Base-by-base conservation (phyloP, 2,113 vertebrate species). In the Orthonyx spaldingii region DNA sequence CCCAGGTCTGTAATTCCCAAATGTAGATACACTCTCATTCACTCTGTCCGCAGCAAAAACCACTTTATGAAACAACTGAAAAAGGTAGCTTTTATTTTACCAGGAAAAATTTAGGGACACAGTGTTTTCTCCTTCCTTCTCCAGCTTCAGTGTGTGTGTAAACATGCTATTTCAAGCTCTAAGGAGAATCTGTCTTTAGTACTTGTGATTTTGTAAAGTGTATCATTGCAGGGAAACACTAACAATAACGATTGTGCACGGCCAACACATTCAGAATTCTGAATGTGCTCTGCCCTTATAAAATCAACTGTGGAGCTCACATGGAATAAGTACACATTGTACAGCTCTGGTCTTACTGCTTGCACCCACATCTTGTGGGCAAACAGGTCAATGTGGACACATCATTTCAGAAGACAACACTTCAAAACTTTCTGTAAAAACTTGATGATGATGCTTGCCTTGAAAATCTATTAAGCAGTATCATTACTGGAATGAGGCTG, bases 241-340 rank as follows among this genome's bases (percentile, higher is more conserved):
- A 52, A 26, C 13, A 72, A 42, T 35, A 24, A 63, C 46, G 32
- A 56, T 5, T 19, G 11, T 14, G 32, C n/a, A 23, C 14, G 30
- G 11, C 12, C 50, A 75, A 27, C n/a, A 23, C 13, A 30, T 53
- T 61, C 44, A 26, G 44, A 61, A n/a, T 26, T 65, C 1, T 5
- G 7, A 63, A 72, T n/a, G 10, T 16, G 18, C 20, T 59, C 16
- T 21, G 44, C 42, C 39, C 24, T 69, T 74, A 26, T 46, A 60
- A 42, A 90, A 69, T 21, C 37, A 82, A 1, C 50, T 6, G 8
- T 12, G 42, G 37, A 65, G 30, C 21, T 60, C 30, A 55, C 4
- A 16, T 8, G 35, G 10, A 56, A 4, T 18, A 57, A 32, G 10
- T 6, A 12, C 42, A 49, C 1, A 0, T 16, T 17, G 5, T 16